A percentile compares a stretch with the other conserved stretches of the same genome.
These are phyloP conservation scores for Microcebus murinus DNA, from an alignment of 2,113 vertebrate species.

Conservation along the genomic window DNA sequence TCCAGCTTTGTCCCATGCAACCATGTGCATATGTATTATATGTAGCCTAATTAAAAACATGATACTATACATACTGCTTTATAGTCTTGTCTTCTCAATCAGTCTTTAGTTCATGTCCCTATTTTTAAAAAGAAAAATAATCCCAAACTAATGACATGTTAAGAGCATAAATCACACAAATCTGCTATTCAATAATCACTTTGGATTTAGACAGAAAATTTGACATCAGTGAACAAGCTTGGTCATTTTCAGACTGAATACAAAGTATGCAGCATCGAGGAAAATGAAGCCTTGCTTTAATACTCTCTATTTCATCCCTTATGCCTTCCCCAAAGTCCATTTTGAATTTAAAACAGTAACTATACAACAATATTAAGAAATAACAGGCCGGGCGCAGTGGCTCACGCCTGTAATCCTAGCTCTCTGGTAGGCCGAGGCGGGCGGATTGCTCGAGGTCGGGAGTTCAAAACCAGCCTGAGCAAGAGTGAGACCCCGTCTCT, in stretches of 20 bases:
- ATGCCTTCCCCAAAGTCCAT: neutral
- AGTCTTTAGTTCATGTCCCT: neutral
- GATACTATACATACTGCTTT: neutral
- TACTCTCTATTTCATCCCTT: neutral
- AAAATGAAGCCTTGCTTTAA: neutral
- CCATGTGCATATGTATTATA: neutral
- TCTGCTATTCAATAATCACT: neutral
- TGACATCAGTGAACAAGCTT: neutral
- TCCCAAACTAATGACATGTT: neutral
- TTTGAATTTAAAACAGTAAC: conserved; percentile 31
- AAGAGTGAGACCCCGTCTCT: too few species aligned
- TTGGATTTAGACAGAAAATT: neutral
- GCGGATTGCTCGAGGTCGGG: too few species aligned
- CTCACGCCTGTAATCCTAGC: too few species aligned
- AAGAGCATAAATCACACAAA: neutral
- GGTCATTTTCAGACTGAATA: conserved; percentile 7
- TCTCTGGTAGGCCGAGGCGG: too few species aligned
- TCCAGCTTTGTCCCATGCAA: neutral
- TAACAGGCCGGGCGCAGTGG: too few species aligned
- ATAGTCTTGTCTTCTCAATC: neutral
- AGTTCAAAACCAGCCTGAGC: too few species aligned
- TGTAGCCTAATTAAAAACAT: neutral
- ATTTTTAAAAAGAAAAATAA: neutral
- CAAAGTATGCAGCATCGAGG: neutral
- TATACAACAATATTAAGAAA: conserved; percentile 32